A percentile compares a stretch with the other conserved stretches of the same genome.
Conservation (phyloP, 1,140 invertebrate species). For the Dendrolimus kikuchii region DNA sequence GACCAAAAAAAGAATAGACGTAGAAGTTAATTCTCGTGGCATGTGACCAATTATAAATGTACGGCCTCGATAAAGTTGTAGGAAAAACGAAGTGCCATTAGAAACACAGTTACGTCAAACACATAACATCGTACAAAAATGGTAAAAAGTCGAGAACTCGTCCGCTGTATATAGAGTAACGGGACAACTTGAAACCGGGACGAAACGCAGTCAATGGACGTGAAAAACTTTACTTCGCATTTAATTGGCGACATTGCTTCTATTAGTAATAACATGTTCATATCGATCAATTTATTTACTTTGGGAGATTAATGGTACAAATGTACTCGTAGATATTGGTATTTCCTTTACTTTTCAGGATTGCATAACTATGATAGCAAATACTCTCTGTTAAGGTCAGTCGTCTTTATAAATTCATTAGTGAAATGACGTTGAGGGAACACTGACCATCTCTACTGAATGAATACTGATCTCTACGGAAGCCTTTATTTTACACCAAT, state of each 20-base stretch:
- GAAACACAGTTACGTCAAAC: constrained; percentile 60
- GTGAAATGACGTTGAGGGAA: too few species aligned
- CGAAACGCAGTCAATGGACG: constrained; percentile 36
- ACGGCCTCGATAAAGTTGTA: constrained; percentile 28
- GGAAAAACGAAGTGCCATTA: constrained; percentile 56
- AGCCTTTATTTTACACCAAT: too few species aligned
- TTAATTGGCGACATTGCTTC: constrained; percentile 13
- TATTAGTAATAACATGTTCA: constrained; percentile 1
- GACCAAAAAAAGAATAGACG: too few species aligned
- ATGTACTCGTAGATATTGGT: too few species aligned
- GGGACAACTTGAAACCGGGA: constrained; percentile 10
- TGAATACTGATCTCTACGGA: too few species aligned
- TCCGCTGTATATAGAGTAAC: constrained; percentile 26
- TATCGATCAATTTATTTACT: too few species aligned
- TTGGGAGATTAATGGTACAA: too few species aligned
- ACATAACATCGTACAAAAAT: constrained; percentile 31
- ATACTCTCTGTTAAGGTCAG: too few species aligned
- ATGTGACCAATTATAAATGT: constrained; percentile 53
- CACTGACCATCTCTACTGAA: too few species aligned
- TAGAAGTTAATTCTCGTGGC: constrained; percentile 11
- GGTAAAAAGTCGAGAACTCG: constrained; percentile 37
- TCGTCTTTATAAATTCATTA: too few species aligned
- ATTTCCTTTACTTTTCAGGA: too few species aligned
- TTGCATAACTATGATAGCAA: too few species aligned
- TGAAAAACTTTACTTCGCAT: constrained; percentile 29